Base-by-base conservation (phyloP, 2,888 invertebrate species). In the Lissonota sp. region DNA sequence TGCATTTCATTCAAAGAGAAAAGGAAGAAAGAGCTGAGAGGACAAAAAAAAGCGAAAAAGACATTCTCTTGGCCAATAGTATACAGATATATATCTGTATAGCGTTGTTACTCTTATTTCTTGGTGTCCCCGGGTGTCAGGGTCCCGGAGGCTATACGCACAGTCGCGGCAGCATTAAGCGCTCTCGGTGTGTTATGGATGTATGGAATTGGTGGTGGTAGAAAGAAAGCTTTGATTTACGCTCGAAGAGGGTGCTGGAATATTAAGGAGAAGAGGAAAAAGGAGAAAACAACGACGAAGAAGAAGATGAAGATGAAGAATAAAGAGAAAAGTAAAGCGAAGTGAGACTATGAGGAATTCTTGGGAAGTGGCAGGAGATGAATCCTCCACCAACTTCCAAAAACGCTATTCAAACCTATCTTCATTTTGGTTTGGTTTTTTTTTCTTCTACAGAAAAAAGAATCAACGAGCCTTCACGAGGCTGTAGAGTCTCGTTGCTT, bases 181-280 rank as follows among this genome's bases (percentile, higher is more conserved):
- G 42, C 58, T 40, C n/a, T 12, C 40, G 44, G 42, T n/a, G 51
- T 42, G 26, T 26, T 26, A 26, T 62, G 39, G 37, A 53, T 39
- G 51, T 40, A 8, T 62, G 37, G 26, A 57, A 42, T 46, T 55
- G 44, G 6, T 37, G 64, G 57, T 70, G 64, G 66, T 74, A 49
- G 79, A 57, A 58, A 81, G 78, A 64, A n/a, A 75, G 69, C 83
- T 85, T 86, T 89, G 90, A 90, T 90, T 90, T 89, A 90, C 87
- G 84, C 80, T 70, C 78, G 85, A 72, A 83, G 60, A 60, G 66
- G 60, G 66, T 76, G 67, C 49, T 64, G 57, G 77, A 73, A 57
- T 64, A 76, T 64, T 64, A 62, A 66, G 42, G 55, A 57, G 58
- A 53, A 63, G 5, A n/a, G 12, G 16, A 8, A 62, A 8, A 51